These are phyloP conservation scores for Dolichopus griseipennis DNA, from an alignment of 2,888 invertebrate genomes.

Conservation along the genomic window DNA sequence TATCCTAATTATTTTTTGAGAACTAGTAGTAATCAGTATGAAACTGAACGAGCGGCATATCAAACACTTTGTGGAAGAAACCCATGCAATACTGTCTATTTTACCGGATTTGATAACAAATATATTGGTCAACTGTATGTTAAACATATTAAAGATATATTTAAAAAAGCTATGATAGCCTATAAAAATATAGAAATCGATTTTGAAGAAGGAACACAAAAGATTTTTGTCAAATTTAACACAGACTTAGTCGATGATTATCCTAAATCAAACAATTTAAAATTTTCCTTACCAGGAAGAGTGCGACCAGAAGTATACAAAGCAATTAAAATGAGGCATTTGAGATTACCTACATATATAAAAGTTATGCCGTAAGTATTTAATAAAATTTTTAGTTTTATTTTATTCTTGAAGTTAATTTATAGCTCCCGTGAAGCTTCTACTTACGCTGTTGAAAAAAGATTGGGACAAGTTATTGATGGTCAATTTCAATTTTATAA, in stretches of 20 bases:
- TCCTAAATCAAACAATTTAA: conserved; percentile 12
- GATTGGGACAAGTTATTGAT: conserved; percentile 32
- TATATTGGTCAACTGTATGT: conserved; percentile 66
- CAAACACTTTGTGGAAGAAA: conserved; percentile 62
- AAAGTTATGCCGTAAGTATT: conserved; percentile 36
- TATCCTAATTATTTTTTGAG: conserved; percentile 85
- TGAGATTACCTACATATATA: conserved; percentile 34
- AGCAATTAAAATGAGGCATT: conserved; percentile 58
- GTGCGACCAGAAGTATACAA: conserved; percentile 63
- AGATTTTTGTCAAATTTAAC: conserved; percentile 60
- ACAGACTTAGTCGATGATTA: conserved; percentile 32
- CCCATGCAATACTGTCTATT: conserved; percentile 68
- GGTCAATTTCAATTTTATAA: conserved; percentile 31
- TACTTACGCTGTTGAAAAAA: conserved; percentile 41
- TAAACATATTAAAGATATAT: conserved; percentile 51
- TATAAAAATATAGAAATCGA: conserved; percentile 36
- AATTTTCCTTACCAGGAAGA: conserved; percentile 50
- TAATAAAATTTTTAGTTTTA: not conserved
- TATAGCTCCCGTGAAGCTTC: conserved; percentile 46
- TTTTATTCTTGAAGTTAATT: conserved; percentile 13
- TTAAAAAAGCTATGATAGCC: conserved; percentile 44
- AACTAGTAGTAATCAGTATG: conserved; percentile 45
- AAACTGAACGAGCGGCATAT: conserved; percentile 57
- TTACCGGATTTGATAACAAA: conserved; percentile 49
- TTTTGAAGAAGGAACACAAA: conserved; percentile 46